Percentiles rank a stretch among this genome's conserved stretches.
These are phyloP conservation scores for Melitaea cinxia DNA, from an alignment of 1,140 invertebrate genomes.

Conservation along the genomic window DNA sequence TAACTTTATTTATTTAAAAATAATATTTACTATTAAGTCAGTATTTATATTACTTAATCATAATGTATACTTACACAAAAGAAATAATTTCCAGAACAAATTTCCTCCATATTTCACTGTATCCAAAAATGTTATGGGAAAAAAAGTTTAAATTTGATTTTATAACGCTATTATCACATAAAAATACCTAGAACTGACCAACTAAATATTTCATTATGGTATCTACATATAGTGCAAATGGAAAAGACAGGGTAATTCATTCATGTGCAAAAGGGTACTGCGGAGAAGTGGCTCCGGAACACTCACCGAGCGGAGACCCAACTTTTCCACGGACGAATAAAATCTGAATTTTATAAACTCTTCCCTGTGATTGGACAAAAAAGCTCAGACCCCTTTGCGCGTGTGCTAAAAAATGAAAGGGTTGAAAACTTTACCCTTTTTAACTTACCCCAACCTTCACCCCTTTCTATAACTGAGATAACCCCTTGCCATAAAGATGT, in stretches of 20 bases:
- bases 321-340: constrained; percentile 53
- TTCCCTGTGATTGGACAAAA: constrained; percentile 67
- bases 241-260: constrained; percentile 46
- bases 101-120: background rate
- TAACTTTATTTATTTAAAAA: too few relatives aligned
- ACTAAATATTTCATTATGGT: too few relatives aligned
- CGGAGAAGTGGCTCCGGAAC: constrained; percentile 33
- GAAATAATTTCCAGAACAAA: background rate
- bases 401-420: constrained; percentile 78
- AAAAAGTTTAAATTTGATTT: too few relatives aligned
- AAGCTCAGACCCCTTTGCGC: constrained; percentile 70
- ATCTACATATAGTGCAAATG: too few relatives aligned
- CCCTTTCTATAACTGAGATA: constrained; percentile 45
- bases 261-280: constrained; percentile 52
- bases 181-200: too few relatives aligned
- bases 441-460: constrained; percentile 56
- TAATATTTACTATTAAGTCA: too few relatives aligned
- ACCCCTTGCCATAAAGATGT: background rate
- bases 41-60: too few relatives aligned
- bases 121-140: background rate
- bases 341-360: constrained; percentile 63
- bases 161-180: too few relatives aligned
- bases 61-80: too few relatives aligned
- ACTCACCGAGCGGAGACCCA: constrained; percentile 41
- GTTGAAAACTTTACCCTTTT: constrained; percentile 74